A percentile compares a stretch with the other conserved stretches of the same genome.
These are phyloP conservation scores for Cotesia typhae DNA, from an alignment of 1,140 invertebrate species.

Conservation along the genomic window DNA sequence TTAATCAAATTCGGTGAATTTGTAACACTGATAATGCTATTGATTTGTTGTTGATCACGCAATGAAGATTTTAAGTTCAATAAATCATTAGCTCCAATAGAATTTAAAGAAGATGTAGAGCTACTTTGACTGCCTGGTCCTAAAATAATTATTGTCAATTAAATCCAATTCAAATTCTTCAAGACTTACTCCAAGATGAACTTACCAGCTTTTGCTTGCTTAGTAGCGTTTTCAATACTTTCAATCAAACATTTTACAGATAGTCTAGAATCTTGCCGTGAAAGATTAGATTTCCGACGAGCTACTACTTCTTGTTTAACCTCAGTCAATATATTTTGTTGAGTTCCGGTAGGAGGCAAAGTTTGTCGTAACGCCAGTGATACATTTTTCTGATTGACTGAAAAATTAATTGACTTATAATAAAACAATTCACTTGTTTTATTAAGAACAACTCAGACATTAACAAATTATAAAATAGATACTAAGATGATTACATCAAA, in stretches of 20 bases:
- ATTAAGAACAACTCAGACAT: background rate
- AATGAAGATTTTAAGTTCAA: conserved; percentile 59
- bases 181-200: conserved; percentile 34
- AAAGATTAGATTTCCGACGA: conserved; percentile 69
- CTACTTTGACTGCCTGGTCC: conserved; percentile 67
- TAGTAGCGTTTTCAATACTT: conserved; percentile 88
- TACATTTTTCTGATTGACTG: conserved; percentile 59
- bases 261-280: conserved; percentile 79
- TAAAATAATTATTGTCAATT: conserved; percentile 38
- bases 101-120: conserved; percentile 69
- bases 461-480: background rate
- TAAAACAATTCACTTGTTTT: conserved; percentile 8
- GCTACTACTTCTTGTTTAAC: conserved; percentile 70
- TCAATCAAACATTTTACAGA: conserved; percentile 90
- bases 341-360: conserved; percentile 62
- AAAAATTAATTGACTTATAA: conserved; percentile 39
- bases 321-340: conserved; percentile 65
- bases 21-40: conserved; percentile 56
- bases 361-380: conserved; percentile 47
- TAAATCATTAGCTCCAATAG: conserved; percentile 63
- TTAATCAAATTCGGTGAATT: conserved; percentile 61
- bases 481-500: too few species aligned
- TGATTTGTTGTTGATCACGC: conserved; percentile 60
- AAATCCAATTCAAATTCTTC: background rate
- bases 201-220: conserved; percentile 78